Evolutionary conservation across 2,797 vertebrate genomes (phyloP).

Genomic region (Serranus cabrilla): DNA sequence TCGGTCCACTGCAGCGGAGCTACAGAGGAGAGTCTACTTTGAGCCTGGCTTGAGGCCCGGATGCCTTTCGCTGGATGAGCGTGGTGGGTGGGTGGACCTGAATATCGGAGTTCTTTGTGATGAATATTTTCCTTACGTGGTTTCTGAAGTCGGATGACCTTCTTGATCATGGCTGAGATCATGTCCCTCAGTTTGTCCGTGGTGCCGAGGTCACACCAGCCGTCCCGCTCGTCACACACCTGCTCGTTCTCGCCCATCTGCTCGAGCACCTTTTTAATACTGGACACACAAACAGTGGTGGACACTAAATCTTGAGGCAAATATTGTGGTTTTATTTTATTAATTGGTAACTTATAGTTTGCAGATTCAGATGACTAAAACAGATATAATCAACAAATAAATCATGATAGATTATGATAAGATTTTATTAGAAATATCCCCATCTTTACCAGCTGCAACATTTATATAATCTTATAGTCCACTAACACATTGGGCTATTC

Average conservation of each 20-base stretch:
- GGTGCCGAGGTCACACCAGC: constrained; percentile 95
- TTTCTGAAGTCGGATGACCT: constrained; percentile 87
- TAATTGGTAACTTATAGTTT: neutral
- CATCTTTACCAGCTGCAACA: neutral
- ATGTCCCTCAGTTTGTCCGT: constrained; percentile 91
- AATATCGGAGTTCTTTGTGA: too few species aligned
- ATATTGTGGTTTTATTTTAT: neutral
- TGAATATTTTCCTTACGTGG: constrained; percentile 82
- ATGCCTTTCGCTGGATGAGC: too few species aligned
- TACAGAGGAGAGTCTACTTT: too few species aligned
- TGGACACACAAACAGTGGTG: constrained; percentile 58
- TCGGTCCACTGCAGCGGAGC: too few species aligned
- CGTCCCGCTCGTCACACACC: constrained; percentile 92
- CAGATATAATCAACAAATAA: neutral
- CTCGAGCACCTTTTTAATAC: constrained; percentile 88
- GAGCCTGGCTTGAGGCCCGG: too few species aligned
- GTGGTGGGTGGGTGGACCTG: too few species aligned
- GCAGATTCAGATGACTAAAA: neutral
- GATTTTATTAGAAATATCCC: too few species aligned
- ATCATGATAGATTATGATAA: neutral
- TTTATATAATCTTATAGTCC: neutral
- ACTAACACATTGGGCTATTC: neutral
- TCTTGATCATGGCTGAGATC: constrained; percentile 93
- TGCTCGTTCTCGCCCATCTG: constrained; percentile 86
- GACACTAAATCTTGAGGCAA: neutral